Conservation (phyloP, 2,797 vertebrate genomes). For the Decapterus maruadsi region DNA sequence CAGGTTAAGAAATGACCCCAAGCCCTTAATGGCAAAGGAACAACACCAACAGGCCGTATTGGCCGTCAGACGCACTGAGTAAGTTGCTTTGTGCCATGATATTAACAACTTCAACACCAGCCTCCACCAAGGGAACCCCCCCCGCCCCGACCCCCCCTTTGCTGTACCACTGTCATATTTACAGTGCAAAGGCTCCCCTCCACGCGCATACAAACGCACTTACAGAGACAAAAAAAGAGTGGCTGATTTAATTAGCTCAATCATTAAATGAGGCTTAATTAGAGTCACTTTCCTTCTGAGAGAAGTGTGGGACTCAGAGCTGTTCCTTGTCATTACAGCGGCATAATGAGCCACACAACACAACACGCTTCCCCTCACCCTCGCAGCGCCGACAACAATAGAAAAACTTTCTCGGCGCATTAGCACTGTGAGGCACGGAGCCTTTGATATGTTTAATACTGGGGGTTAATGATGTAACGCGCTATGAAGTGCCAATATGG, state of each 20-base stretch:
- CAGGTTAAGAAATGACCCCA: slow-evolving; percentile 25
- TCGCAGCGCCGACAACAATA: slow-evolving; percentile 61
- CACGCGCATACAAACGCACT: slow-evolving; percentile 68
- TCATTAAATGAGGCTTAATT: slow-evolving; percentile 86
- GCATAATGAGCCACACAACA: slow-evolving; percentile 81
- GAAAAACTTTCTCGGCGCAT: slow-evolving; percentile 66
- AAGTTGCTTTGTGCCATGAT: slow-evolving; percentile 25
- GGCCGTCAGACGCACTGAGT: slow-evolving; percentile 25
- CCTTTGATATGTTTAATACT: slow-evolving; percentile 58
- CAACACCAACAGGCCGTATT: slow-evolving; percentile 21
- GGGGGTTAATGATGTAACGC: slow-evolving; percentile 52
- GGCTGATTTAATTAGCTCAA: slow-evolving; percentile 84
- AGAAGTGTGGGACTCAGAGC: slow-evolving; percentile 75
- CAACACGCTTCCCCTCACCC: slow-evolving; percentile 46
- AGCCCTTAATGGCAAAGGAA: slow-evolving; percentile 25
- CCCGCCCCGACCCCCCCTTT: not conserved
- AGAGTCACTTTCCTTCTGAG: slow-evolving; percentile 83
- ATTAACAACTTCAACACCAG: slow-evolving; percentile 33
- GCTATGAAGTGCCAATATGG: slow-evolving; percentile 24
- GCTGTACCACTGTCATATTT: slow-evolving; percentile 75
- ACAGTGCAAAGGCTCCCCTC: slow-evolving; percentile 79
- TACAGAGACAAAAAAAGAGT: slow-evolving; percentile 67
- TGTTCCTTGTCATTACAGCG: slow-evolving; percentile 82
- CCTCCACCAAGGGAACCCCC: slow-evolving; percentile 42
- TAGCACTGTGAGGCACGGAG: slow-evolving; percentile 22